Percentiles rank a stretch among this genome's conserved stretches.
These are phyloP conservation scores for Macrotis lagotis DNA, from an alignment of 2,113 vertebrate species.

Conservation along the genomic window DNA sequence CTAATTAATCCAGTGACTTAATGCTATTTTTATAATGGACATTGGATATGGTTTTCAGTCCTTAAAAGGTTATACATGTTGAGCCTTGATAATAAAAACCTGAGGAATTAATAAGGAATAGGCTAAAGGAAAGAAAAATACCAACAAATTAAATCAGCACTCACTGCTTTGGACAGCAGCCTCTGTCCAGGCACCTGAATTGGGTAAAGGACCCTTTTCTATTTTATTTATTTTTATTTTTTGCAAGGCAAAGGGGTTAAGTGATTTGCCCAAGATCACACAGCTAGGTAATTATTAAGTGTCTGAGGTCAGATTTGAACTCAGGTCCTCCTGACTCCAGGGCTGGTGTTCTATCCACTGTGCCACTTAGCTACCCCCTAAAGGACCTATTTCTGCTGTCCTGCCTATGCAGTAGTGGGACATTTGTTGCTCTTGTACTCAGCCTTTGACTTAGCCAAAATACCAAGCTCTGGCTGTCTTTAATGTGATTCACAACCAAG, in stretches of 20 bases:
- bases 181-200: not conserved
- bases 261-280: too few species aligned
- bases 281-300: too few species aligned
- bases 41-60: too few species aligned
- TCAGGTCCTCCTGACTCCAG: too few species aligned
- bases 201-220: too few species aligned
- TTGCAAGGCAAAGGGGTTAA: too few species aligned
- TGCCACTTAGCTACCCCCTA: too few species aligned
- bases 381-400: not conserved
- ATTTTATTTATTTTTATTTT: too few species aligned
- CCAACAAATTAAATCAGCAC: not conserved
- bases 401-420: not conserved
- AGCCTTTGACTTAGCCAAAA: not conserved
- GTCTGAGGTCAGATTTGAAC: too few species aligned
- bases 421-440: not conserved
- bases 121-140: not conserved
- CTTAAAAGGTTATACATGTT: not conserved
- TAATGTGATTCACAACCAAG: not conserved
- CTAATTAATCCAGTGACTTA: not conserved
- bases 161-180: not conserved
- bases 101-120: too few species aligned
- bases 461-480: not conserved
- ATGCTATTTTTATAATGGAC: not conserved
- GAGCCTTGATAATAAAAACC: not conserved
- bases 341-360: too few species aligned